These are phyloP conservation scores for Drosophila sturtevanti DNA, from an alignment of 1,140 invertebrate species.

Conservation along the genomic window DNA sequence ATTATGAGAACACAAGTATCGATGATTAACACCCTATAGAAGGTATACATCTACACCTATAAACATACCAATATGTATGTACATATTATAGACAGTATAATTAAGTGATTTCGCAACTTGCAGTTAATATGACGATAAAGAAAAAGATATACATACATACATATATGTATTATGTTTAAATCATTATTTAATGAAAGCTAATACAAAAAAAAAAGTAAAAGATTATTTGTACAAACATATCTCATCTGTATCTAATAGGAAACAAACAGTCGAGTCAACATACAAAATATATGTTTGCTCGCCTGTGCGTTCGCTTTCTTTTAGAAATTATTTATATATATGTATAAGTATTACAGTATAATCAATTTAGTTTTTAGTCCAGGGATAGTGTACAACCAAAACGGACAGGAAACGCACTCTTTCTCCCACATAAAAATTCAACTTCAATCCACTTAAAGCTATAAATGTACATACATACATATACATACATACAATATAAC, in stretches of 20 bases:
- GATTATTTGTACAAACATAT: constrained; percentile 4
- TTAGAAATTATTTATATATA: constrained; percentile 5
- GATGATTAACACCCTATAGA: neutral
- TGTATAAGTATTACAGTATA: constrained; percentile 1
- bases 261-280: neutral
- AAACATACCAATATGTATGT: constrained; percentile 3
- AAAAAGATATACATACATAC: neutral
- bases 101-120: constrained; percentile 3
- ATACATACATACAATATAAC: neutral
- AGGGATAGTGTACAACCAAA: neutral
- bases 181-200: neutral
- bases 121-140: neutral
- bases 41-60: neutral
- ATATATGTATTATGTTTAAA: constrained; percentile 3
- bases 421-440: too few relatives aligned
- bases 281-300: neutral
- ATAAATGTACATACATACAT: constrained; percentile 4
- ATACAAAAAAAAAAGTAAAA: neutral
- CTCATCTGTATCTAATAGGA: constrained; percentile 4
- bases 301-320: neutral
- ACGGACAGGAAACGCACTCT: neutral
- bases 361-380: constrained; percentile 4
- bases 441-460: neutral
- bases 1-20: neutral
- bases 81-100: neutral